Conservation (phyloP, 2,888 invertebrate species). For the Syrista parreyssii region DNA sequence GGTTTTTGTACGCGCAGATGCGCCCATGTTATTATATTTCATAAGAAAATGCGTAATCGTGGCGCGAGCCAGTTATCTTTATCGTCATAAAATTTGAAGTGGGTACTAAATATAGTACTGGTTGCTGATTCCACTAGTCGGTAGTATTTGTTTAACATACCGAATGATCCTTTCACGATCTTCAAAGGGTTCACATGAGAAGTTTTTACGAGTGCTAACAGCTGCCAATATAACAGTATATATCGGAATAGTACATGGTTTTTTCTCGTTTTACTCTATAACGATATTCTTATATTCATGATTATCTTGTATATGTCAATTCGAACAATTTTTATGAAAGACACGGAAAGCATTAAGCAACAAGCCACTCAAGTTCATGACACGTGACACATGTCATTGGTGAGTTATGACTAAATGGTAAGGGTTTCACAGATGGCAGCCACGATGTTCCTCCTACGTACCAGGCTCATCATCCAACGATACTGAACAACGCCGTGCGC, state of each 20-base stretch:
- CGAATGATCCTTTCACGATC: background rate
- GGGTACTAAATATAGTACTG: too few species aligned
- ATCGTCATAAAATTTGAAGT: background rate
- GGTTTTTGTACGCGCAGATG: background rate
- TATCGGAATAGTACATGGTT: background rate
- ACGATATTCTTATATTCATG: background rate
- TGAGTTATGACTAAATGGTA: conserved; percentile 58
- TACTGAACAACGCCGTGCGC: conserved; percentile 59
- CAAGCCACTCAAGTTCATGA: background rate
- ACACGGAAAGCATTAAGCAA: background rate
- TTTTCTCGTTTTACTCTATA: background rate
- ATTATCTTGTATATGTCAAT: background rate
- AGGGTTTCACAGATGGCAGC: conserved; percentile 63
- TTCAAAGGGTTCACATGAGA: background rate
- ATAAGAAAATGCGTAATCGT: background rate
- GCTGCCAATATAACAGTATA: background rate
- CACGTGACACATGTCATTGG: conserved; percentile 23
- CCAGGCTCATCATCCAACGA: conserved; percentile 62
- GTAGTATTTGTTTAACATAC: background rate
- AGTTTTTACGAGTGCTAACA: background rate
- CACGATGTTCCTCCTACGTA: conserved; percentile 61
- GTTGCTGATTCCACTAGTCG: too few species aligned
- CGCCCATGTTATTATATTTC: conserved; percentile 2
- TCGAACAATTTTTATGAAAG: background rate
- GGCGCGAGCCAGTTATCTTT: background rate